A percentile compares a stretch with the other conserved stretches of the same genome.
Conservation (phyloP, 2,888 invertebrate species). For the Hetaerina titia region DNA sequence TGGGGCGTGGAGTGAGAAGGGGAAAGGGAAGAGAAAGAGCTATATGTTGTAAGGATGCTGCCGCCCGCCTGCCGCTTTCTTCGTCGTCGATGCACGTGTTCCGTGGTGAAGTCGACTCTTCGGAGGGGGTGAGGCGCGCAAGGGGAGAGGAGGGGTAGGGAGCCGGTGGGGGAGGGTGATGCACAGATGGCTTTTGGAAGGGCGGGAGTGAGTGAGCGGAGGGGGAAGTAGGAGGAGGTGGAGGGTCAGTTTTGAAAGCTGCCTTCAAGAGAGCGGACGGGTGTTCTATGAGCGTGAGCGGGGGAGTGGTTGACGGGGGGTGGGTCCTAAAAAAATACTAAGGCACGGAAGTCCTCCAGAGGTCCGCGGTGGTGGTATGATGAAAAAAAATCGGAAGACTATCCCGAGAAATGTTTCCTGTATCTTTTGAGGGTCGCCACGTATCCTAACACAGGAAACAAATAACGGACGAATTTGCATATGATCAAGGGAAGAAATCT, state of each 20-base stretch:
- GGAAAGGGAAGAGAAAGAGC: neutral
- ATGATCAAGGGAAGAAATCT: neutral
- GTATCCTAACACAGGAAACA: neutral
- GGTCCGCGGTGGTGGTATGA: neutral
- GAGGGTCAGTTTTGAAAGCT: constrained; percentile 63
- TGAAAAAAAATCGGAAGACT: neutral
- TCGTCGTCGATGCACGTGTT: constrained; percentile 46
- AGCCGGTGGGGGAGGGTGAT: neutral
- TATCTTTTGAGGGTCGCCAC: neutral
- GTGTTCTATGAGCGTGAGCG: neutral
- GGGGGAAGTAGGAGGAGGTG: neutral
- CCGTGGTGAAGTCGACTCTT: neutral
- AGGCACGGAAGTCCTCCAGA: neutral
- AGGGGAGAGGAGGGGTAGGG: neutral
- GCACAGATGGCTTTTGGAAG: constrained; percentile 23
- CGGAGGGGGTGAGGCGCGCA: neutral
- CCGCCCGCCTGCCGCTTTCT: constrained; percentile 8
- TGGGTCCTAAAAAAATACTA: neutral
- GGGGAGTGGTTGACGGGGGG: neutral
- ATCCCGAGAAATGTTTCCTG: neutral
- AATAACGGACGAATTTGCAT: neutral
- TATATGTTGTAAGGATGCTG: constrained; percentile 56
- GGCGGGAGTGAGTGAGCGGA: neutral
- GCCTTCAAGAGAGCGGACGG: neutral
- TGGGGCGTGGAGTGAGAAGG: neutral